These are phyloP conservation scores for Telenomus remus DNA, from an alignment of 1,140 invertebrate species.

Conservation along the genomic window DNA sequence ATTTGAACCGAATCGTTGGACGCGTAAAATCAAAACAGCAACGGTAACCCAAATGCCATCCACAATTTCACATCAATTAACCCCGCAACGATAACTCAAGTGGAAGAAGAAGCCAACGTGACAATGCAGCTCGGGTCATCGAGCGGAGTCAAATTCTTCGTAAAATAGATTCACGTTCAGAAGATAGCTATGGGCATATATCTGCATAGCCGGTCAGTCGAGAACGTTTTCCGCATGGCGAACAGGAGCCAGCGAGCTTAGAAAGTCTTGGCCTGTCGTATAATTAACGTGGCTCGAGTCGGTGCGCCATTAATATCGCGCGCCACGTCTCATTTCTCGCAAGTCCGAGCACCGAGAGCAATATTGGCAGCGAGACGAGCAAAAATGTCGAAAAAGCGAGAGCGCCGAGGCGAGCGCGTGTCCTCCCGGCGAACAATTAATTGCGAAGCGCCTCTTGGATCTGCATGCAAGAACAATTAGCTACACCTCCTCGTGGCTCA, in stretches of 20 bases:
- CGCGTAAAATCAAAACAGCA: neutral
- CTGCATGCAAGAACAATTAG: constrained; percentile 73
- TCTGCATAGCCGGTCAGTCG: constrained; percentile 29
- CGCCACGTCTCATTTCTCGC: constrained; percentile 23
- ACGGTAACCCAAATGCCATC: constrained; percentile 32
- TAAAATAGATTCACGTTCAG: constrained; percentile 40
- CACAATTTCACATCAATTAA: constrained; percentile 48
- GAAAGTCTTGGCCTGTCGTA: constrained; percentile 20
- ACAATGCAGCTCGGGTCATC: constrained; percentile 44
- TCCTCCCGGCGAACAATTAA: constrained; percentile 62
- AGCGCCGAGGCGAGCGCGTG: constrained; percentile 28
- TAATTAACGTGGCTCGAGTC: constrained; percentile 39
- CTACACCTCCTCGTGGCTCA: constrained; percentile 71
- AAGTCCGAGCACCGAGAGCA: constrained; percentile 11
- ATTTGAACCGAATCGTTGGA: constrained; percentile 10
- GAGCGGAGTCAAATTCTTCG: constrained; percentile 51
- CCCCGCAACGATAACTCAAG: constrained; percentile 43
- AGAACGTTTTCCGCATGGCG: constrained; percentile 43
- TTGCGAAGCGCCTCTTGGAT: constrained; percentile 65
- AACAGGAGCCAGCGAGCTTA: constrained; percentile 22
- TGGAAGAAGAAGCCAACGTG: constrained; percentile 11
- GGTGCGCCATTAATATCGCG: constrained; percentile 38
- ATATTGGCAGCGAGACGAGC: constrained; percentile 15
- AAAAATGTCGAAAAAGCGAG: constrained; percentile 38
- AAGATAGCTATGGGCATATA: constrained; percentile 37